A percentile compares a stretch with the other conserved stretches of the same genome.
phyloP scores from a whole-genome alignment of 2,113 vertebrate genomes.

The Catagonus wagneri region DNA sequence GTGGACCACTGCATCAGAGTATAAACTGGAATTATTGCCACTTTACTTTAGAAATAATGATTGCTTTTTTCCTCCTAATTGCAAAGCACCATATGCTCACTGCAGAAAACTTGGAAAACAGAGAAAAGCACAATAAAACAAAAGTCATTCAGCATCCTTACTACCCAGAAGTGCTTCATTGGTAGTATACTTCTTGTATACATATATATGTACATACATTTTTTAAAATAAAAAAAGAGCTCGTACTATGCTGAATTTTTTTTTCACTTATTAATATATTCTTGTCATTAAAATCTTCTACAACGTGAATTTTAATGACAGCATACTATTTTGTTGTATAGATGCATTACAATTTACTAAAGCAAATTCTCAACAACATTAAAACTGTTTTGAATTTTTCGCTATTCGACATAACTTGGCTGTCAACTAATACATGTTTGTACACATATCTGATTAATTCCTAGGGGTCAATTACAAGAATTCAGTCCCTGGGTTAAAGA shows the following conservation, averaged over 20 bases:
- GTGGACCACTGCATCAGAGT: neutral
- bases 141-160: neutral
- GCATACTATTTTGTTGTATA: neutral
- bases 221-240: neutral
- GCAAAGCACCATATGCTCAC: slow-evolving; percentile 62
- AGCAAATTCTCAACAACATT: neutral
- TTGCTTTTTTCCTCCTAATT: slow-evolving; percentile 15
- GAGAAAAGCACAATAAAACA: slow-evolving; percentile 27
- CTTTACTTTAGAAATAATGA: slow-evolving; percentile 40
- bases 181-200: neutral
- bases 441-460: slow-evolving; percentile 35
- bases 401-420: neutral
- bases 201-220: neutral
- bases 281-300: neutral
- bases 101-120: slow-evolving; percentile 52
- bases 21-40: neutral
- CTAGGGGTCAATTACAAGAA: slow-evolving; percentile 14
- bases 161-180: neutral
- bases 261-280: neutral
- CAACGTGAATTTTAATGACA: neutral
- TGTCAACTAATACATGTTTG: slow-evolving; percentile 5
- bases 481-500: neutral
- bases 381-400: slow-evolving; percentile 10
- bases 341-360: neutral
- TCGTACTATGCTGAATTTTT: neutral